phyloP scores from a whole-genome alignment of 2,888 invertebrate species.

The Macropis europaea region DNA sequence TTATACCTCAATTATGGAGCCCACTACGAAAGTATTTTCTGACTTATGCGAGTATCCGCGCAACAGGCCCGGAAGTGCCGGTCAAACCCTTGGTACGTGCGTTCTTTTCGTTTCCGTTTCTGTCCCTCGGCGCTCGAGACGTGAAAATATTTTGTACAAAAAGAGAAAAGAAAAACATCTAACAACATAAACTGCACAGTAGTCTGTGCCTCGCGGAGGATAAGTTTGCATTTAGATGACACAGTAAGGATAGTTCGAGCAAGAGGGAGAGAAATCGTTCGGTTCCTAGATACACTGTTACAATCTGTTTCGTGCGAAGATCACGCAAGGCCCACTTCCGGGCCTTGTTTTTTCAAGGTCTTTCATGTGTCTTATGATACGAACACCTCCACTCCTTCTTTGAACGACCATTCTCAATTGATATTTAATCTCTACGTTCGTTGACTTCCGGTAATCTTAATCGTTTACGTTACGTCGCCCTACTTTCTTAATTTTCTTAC shows the following conservation, averaged over 20 bases:
- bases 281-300: too few species aligned
- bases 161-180: too few species aligned
- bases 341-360: conserved; percentile 15
- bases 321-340: too few species aligned
- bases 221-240: neutral
- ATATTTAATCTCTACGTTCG: conserved; percentile 7
- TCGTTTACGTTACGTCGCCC: neutral
- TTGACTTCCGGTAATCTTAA: conserved; percentile 5
- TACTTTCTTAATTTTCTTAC: conserved; percentile 8
- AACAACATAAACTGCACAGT: too few species aligned
- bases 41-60: conserved; percentile 12
- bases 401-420: neutral
- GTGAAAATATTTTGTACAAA: conserved; percentile 3
- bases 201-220: too few species aligned
- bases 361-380: conserved; percentile 28
- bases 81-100: neutral
- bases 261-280: neutral
- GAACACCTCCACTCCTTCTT: conserved; percentile 4
- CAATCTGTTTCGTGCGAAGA: too few species aligned
- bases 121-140: neutral
- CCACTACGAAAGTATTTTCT: conserved; percentile 39
- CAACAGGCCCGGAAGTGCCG: conserved; percentile 46
- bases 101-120: neutral
- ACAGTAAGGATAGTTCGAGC: neutral
- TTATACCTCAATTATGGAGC: conserved; percentile 58